Conservation (phyloP, 2,888 invertebrate species). For the Ctenicera cuprea region DNA sequence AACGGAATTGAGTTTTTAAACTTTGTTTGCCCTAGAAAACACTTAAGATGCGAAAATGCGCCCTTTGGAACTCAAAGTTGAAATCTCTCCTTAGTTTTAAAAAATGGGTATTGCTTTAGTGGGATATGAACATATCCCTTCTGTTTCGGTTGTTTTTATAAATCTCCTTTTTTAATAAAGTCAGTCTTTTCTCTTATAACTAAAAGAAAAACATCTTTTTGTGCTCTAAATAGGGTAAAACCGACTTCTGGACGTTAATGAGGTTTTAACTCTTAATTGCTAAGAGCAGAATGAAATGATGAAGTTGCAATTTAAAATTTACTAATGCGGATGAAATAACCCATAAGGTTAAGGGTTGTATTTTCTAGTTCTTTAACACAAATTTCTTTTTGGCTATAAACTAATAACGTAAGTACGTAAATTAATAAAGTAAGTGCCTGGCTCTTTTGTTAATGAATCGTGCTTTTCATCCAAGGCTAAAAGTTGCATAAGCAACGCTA, state of each 20-base stretch:
- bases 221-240: neutral
- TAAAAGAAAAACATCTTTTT: neutral
- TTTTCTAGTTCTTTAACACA: no score
- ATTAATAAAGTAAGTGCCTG: no score
- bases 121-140: slow-evolving; percentile 7
- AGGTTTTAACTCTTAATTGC: neutral
- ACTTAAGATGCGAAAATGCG: slow-evolving; percentile 2
- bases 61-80: slow-evolving; percentile 6
- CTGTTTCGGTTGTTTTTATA: neutral
- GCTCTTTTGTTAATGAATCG: neutral
- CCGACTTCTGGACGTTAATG: neutral
- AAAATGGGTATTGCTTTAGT: slow-evolving; percentile 6
- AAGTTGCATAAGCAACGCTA: neutral
- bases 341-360: no score
- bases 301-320: no score
- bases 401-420: no score
- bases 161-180: neutral
- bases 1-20: slow-evolving; percentile 11
- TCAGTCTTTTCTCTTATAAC: neutral
- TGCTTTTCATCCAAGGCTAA: neutral
- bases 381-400: no score
- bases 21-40: slow-evolving; percentile 10
- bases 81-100: neutral
- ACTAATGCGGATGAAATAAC: no score
- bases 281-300: no score